A percentile compares a stretch with the other conserved stretches of the same genome.
These are phyloP conservation scores for Tyrannus savana DNA, from an alignment of 2,113 vertebrate genomes.

Conservation along the genomic window DNA sequence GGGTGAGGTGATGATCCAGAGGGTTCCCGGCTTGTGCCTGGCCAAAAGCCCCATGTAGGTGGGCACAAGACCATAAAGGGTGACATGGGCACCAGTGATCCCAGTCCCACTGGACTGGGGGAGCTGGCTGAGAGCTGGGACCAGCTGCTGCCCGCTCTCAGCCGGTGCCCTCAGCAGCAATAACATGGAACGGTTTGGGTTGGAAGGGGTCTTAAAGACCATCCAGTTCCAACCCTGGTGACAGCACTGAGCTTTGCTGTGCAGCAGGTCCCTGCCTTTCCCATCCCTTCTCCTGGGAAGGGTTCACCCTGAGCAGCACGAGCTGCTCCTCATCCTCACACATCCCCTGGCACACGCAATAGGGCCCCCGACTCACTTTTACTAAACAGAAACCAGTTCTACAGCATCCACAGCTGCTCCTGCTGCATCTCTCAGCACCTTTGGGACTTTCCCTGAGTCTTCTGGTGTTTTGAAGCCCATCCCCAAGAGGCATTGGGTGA, in stretches of 20 bases:
- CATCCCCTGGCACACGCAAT: accelerated
- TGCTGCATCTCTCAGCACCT: neutral
- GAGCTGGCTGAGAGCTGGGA: neutral
- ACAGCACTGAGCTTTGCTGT: neutral
- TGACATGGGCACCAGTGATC: neutral
- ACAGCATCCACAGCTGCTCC: neutral
- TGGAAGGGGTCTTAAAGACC: neutral
- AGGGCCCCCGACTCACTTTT: neutral
- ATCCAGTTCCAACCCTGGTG: neutral
- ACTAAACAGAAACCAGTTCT: neutral
- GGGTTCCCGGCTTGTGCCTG: neutral
- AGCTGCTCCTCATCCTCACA: neutral
- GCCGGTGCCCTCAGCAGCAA: neutral
- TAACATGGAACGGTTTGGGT: neutral
- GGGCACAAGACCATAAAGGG: neutral
- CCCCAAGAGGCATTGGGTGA: neutral
- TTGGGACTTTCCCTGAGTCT: neutral
- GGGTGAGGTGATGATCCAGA: neutral
- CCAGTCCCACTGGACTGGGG: accelerated
- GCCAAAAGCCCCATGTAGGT: neutral
- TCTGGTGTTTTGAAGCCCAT: neutral
- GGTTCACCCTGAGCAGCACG: accelerated
- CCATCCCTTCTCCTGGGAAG: neutral
- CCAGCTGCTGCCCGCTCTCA: neutral
- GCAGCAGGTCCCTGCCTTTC: neutral